Evolutionary conservation across 2,113 vertebrate species (phyloP), one percentile per base, ranked within the genome.

Genomic region (Coracopsis vasa): DNA sequence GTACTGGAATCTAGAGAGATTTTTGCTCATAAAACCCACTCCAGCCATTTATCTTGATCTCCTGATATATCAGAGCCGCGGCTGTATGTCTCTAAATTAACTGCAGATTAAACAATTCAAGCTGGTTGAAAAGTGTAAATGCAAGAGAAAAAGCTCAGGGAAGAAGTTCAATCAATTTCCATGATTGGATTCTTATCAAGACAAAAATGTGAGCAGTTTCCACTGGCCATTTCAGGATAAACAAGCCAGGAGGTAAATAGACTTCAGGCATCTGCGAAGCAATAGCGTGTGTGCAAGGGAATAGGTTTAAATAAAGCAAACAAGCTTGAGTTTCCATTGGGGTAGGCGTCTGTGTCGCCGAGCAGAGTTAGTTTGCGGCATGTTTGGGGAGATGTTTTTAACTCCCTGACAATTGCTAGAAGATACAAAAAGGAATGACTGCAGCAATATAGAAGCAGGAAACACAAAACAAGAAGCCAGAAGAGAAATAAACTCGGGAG

Each of bases 21-120:
- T 97, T 97, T 97, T 96, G 91, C 96, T 98, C 97, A 96, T 97
- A 98, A 98, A 98, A 97, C 94, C 96, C 96, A 97, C 92, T 97
- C 90, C 51, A 95, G 88, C 77, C 87, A 31, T 97, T 95, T 95
- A 95, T 98, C 97, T 98, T 96, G 97, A 97, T 98, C 93, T 96
- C 95, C 92, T 60, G 92, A 94, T 97, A 88, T 69, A 97, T 96
- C 97, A 83, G 88, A 97, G 94, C 73, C 88, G 93, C 2, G 48
- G 84, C 94, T 81, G 91, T 90, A 94, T 94, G 93, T 95, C 94
- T 97, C 94, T 95, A 95, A 97, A 97, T 97, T 97, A 98, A 97
- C 95, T 95, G 90, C 80, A 98, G 97, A 98, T 97, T 98, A 98
- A 97, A 96, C 95, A 96, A 96, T 97, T 97, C 94, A 95, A 97